Evolutionary conservation across 2,797 vertebrate genomes (phyloP).

Genomic region (Sebastes variabilis): DNA sequence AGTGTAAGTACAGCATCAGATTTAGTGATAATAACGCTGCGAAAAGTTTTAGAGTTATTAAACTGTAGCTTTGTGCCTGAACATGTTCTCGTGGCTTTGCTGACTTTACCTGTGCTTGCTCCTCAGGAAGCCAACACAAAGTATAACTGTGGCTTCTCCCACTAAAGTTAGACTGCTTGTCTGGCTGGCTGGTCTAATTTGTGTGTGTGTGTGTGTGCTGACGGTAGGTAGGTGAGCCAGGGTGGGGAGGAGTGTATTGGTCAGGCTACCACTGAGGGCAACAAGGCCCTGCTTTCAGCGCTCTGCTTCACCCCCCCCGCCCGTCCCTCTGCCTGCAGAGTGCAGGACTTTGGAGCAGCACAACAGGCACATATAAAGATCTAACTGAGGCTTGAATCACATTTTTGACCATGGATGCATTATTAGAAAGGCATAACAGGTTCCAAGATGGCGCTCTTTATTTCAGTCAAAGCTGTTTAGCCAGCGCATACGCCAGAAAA

Average conservation of each 20-base stretch:
- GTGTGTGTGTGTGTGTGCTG: slow-evolving; percentile 20
- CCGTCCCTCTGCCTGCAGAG: slow-evolving; percentile 23
- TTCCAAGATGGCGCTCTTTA: not conserved
- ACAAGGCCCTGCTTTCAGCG: slow-evolving; percentile 75
- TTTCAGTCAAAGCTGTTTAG: not conserved
- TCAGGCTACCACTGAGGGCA: slow-evolving; percentile 52
- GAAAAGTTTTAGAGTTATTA: slow-evolving; percentile 49
- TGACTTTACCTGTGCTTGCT: slow-evolving; percentile 36
- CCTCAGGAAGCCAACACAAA: slow-evolving; percentile 41
- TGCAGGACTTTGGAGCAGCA: slow-evolving; percentile 21
- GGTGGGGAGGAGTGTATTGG: slow-evolving; percentile 46
- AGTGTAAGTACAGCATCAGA: slow-evolving; percentile 35
- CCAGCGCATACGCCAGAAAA: not conserved
- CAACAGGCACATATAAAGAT: slow-evolving; percentile 21
- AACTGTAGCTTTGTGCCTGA: slow-evolving; percentile 45
- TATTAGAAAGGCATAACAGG: not conserved
- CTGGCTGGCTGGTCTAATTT: slow-evolving; percentile 24
- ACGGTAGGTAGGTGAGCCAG: slow-evolving; percentile 42
- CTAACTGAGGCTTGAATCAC: not conserved
- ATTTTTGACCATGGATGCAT: not conserved
- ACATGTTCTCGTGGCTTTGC: slow-evolving; percentile 47
- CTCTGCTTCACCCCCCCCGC: slow-evolving; percentile 16
- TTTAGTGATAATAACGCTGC: slow-evolving; percentile 48
- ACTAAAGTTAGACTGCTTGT: slow-evolving; percentile 60
- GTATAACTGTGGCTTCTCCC: slow-evolving; percentile 46